These are phyloP conservation scores for Ceriagrion tenellum DNA, from an alignment of 2,888 invertebrate genomes.

Conservation along the genomic window DNA sequence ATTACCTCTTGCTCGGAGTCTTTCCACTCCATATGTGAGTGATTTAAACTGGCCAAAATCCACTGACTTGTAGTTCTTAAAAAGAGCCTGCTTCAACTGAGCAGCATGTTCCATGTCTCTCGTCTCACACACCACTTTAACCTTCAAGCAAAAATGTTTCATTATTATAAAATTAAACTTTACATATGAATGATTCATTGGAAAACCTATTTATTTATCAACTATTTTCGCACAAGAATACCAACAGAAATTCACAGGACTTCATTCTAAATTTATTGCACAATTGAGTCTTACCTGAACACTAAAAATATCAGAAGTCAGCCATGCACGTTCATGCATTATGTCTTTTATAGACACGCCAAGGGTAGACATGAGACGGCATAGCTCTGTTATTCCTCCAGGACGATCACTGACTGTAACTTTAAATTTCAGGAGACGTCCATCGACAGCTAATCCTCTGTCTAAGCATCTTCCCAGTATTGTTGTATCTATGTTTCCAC, in stretches of 20 bases:
- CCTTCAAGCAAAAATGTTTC: conserved; percentile 80
- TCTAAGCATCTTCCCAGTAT: conserved; percentile 93
- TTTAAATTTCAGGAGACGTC: conserved; percentile 85
- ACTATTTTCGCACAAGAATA: not conserved
- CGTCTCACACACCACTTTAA: conserved; percentile 94
- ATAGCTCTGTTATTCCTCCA: conserved; percentile 92
- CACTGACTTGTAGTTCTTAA: conserved; percentile 81
- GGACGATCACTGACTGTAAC: conserved; percentile 92
- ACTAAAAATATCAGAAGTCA: conserved; percentile 92
- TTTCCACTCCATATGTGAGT: conserved; percentile 12
- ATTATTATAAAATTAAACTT: not conserved
- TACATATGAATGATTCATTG: not conserved
- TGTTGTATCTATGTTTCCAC: conserved; percentile 96
- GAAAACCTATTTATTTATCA: not conserved
- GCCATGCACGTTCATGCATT: conserved; percentile 97
- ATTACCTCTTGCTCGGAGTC: not conserved
- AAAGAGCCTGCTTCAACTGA: conserved; percentile 81
- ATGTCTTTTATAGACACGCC: conserved; percentile 97
- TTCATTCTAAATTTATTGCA: not conserved
- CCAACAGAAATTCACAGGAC: not conserved
- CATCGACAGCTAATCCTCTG: conserved; percentile 92
- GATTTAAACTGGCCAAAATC: conserved; percentile 77
- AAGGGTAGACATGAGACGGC: conserved; percentile 85
- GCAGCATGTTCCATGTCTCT: conserved; percentile 88
- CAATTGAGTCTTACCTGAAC: conserved; percentile 80